Percentiles rank a stretch among this genome's conserved stretches.
These are phyloP conservation scores for Brenthis hecate DNA, from an alignment of 2,888 invertebrate species.

Conservation along the genomic window DNA sequence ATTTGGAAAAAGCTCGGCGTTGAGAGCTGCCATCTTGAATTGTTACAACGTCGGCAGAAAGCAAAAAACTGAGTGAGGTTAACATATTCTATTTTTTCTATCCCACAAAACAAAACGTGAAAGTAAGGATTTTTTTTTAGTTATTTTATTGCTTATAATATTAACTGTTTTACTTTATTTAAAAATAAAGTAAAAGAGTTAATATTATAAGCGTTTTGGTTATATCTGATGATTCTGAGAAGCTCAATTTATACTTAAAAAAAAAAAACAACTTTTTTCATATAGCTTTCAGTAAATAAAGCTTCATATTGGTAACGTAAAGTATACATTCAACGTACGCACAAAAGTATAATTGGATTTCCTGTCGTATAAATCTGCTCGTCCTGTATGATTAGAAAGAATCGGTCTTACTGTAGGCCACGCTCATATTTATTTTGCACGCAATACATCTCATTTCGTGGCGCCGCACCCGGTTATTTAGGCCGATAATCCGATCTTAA, in stretches of 20 bases:
- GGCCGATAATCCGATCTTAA: conserved; percentile 51
- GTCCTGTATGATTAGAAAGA: conserved; percentile 14
- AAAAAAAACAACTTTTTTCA: neutral
- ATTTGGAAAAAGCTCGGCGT: too few species aligned
- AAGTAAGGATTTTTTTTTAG: too few species aligned
- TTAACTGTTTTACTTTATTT: too few species aligned
- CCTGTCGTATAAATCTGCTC: conserved; percentile 14
- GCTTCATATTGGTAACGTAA: neutral
- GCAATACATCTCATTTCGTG: conserved; percentile 29
- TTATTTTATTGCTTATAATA: too few species aligned
- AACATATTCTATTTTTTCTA: too few species aligned
- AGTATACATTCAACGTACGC: conserved; percentile 3
- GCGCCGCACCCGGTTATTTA: conserved; percentile 46
- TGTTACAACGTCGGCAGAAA: too few species aligned
- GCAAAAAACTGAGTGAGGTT: too few species aligned
- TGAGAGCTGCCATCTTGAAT: too few species aligned
- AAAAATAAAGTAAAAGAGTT: too few species aligned
- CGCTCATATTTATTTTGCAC: conserved; percentile 45
- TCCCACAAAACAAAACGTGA: too few species aligned
- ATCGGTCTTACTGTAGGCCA: conserved; percentile 10
- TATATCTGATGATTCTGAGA: neutral
- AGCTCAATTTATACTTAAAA: neutral
- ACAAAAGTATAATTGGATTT: conserved; percentile 14
- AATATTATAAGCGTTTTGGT: too few species aligned
- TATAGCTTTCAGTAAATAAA: conserved; percentile 8